Conservation (phyloP, 2,113 vertebrate species). For the Ammodytes marinus region DNA sequence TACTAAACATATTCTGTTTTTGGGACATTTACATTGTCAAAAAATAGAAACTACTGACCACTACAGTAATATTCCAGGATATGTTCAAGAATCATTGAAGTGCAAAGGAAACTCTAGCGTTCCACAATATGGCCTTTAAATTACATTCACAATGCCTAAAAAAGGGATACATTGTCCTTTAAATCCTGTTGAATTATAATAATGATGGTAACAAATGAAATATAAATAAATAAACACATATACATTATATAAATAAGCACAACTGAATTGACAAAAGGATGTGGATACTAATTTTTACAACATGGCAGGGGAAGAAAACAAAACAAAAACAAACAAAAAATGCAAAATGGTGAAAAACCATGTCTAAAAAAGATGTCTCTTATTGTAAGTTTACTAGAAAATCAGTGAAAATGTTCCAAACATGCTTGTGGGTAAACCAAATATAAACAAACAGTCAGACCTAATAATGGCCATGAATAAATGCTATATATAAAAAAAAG, state of each 20-base stretch:
- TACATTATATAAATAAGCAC: constrained; percentile 37
- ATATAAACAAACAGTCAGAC: constrained; percentile 21
- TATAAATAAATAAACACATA: not conserved
- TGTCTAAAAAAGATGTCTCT: no score
- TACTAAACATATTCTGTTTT: constrained; percentile 15
- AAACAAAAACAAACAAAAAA: constrained; percentile 15
- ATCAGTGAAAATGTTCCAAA: constrained; percentile 26
- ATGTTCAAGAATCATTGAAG: constrained; percentile 66
- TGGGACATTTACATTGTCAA: constrained; percentile 29
- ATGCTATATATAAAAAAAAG: constrained; percentile 19
- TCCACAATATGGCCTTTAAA: constrained; percentile 64
- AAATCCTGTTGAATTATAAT: constrained; percentile 16
- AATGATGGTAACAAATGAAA: not conserved
- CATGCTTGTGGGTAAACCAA: constrained; percentile 29
- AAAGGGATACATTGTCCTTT: constrained; percentile 29
- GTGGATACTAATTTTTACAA: not conserved
- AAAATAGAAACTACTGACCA: constrained; percentile 63
- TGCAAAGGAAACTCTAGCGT: constrained; percentile 65
- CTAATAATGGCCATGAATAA: constrained; percentile 17
- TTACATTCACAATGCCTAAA: constrained; percentile 71
- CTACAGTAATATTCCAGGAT: constrained; percentile 54
- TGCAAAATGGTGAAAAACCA: constrained; percentile 2
- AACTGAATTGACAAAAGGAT: constrained; percentile 34
- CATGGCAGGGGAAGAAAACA: not conserved
- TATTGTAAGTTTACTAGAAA: constrained; percentile 1